Base-by-base conservation (phyloP, 2,888 invertebrate species). In the Drosophila pseudotakahashii region DNA sequence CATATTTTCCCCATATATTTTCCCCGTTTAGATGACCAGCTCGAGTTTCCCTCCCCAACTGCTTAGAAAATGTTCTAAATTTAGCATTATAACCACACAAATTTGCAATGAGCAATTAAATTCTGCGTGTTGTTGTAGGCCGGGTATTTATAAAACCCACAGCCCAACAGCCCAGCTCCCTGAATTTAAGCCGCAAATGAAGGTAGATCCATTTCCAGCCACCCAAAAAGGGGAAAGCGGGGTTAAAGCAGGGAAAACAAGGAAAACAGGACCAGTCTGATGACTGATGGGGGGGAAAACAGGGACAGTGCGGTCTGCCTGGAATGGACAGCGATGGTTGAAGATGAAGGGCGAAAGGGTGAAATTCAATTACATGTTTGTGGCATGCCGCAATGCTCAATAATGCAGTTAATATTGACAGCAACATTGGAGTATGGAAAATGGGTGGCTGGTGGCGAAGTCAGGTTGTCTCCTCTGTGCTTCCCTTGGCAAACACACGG, bases 361-460 rank as follows among this genome's bases (percentile, higher is more conserved):
- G 82, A 78, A 84, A 88, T 85, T 84, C 83, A 84, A 84, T 84
- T 84, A 84, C 84, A 83, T 88, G 84, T 83, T 84, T 84, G 84
- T 88, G 84, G 84, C 84, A 77, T 73, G 88, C 84, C 84, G 86
- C 88, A 84, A 77, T 84, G 88, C 84, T 84, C 84, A 84, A 88
- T 84, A 84, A 84, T 84, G 84, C 84, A 84, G 84, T 84, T 84
- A 84, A 84, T 84, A 84, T 84, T 83, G 88, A 83, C 75, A 75
- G 73, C 63, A 75, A 58, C 68, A 53, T 19, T 61, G 59, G 36
- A 51, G 48, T 10, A 26, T 26, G 55, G 57, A 19, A 55, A 23
- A 30, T 34, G 55, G 26, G 50, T n/a, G 39, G 26, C 47, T n/a
- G 39, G 53, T 10, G 47, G 45, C n/a, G 55, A 57, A 23, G 45